Evolutionary conservation across 2,113 vertebrate species (phyloP), one percentile per base, ranked within the genome.

Genomic region (Istiophorus platypterus): DNA sequence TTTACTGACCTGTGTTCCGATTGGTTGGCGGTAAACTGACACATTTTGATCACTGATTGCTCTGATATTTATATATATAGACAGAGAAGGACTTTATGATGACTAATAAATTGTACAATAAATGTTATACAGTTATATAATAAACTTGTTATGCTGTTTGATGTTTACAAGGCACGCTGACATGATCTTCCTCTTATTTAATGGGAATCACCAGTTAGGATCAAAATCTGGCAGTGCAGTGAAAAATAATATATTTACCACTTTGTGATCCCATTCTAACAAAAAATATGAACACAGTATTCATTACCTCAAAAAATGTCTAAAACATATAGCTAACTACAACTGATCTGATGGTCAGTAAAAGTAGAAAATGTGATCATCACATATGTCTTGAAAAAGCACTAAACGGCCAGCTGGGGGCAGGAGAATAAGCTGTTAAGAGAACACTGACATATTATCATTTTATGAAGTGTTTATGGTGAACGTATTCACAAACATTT

Each of bases 51-150:
- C 49, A 42, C 20, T 29, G 4, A 69, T 12, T n/a, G 7, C 20
- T 54, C 47, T 71, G 18, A 27, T 7, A 12, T 70, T 47, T 49
- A 29, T 64, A 1, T 56, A 47, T 18, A 22, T 14, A 26, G 13
- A 13, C n/a, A 42, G 27, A 42, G 13, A 42, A 15, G 10, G 20
- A 26, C 15, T 11, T 49, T n/a, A 58, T 18, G 14, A 68, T 74
- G 31, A 75, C 62, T 74, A 7, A 66, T 47, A 20, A 37, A 51
- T 52, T 52, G 26, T 57, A 26, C 57, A 80, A 31, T 57, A 22
- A 37, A 29, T 75, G n/a, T 31, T 14, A 74, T 37, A 52, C 72
- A 27, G 18, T 24, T n/a, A n/a, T n/a, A 26, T 9, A 17, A 42
- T n/a, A 29, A n/a, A n/a, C 7, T 52, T 76, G 29, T 61, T 59